These are phyloP conservation scores for Apostichopus californicus DNA, from an alignment of 35 echinoderm and acorn worm species.

Conservation along the genomic window DNA sequence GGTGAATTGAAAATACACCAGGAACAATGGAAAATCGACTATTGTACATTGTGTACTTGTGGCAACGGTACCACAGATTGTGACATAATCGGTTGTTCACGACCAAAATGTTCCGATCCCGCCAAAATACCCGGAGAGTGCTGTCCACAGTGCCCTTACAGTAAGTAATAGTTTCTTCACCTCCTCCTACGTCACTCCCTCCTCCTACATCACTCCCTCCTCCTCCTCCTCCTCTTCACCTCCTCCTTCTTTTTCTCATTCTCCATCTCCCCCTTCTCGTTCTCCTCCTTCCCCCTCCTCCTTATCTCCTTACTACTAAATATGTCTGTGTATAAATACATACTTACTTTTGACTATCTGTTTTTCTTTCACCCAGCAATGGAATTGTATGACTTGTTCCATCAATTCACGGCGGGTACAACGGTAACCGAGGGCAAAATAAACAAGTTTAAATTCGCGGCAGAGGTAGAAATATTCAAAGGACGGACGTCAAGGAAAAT, in stretches of 20 bases:
- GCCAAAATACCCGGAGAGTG: background rate
- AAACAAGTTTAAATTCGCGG: background rate
- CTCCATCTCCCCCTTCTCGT: no score
- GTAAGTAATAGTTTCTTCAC: background rate
- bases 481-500: slow-evolving; percentile 8
- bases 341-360: no score
- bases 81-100: background rate
- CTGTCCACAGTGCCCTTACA: background rate
- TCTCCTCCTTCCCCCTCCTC: no score
- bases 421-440: background rate
- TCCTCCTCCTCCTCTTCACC: no score
- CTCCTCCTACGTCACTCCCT: no score
- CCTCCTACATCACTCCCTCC: no score
- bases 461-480: slow-evolving; percentile 17
- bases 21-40: background rate
- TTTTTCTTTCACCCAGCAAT: no score
- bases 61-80: background rate
- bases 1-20: background rate
- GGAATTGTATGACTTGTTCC: no score
- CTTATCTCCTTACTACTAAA: no score
- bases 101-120: background rate
- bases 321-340: no score
- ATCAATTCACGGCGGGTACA: no score
- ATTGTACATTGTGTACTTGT: background rate
- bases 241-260: no score